Conservation (phyloP, 2,888 invertebrate genomes). For the Pyrocoelia pectoralis region DNA sequence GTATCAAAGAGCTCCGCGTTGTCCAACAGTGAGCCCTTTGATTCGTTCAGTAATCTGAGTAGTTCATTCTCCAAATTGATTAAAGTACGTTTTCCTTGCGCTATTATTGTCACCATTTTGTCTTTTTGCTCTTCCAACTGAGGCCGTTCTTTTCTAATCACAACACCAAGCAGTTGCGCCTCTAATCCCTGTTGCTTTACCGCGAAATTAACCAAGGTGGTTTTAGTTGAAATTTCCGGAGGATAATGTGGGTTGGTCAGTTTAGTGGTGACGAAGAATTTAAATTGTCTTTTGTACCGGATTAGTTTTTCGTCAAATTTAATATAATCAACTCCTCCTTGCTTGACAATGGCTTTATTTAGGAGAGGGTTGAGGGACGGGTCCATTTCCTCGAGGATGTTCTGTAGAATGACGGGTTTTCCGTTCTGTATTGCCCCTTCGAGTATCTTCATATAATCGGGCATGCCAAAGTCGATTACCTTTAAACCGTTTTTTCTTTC, state of each 20-base stretch:
- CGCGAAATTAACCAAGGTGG: constrained; percentile 89
- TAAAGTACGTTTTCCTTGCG: constrained; percentile 68
- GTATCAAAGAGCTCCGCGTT: constrained; percentile 86
- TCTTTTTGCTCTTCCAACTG: constrained; percentile 91
- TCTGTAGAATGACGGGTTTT: constrained; percentile 80
- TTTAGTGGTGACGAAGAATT: constrained; percentile 89
- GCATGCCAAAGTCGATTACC: constrained; percentile 82
- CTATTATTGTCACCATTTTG: constrained; percentile 78
- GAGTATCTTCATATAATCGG: constrained; percentile 76
- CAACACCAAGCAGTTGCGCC: constrained; percentile 86
- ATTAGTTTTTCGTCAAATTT: constrained; percentile 87
- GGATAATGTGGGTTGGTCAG: constrained; percentile 90
- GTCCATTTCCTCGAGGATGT: constrained; percentile 81
- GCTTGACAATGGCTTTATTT: constrained; percentile 75
- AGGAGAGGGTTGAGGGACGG: constrained; percentile 83
- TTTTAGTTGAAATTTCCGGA: constrained; percentile 86
- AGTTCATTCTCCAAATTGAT: constrained; percentile 87
- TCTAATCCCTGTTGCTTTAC: constrained; percentile 90
- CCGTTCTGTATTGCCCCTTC: constrained; percentile 77
- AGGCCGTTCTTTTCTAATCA: constrained; percentile 89
- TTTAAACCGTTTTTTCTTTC: constrained; percentile 70
- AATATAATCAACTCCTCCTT: constrained; percentile 73
- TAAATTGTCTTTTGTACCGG: constrained; percentile 75
- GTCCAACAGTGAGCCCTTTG: constrained; percentile 86
- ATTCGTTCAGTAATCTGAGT: constrained; percentile 75